A percentile compares a stretch with the other conserved stretches of the same genome.
Conservation (phyloP, 1,140 invertebrate genomes). For the Pseudobourletiella spinata region DNA sequence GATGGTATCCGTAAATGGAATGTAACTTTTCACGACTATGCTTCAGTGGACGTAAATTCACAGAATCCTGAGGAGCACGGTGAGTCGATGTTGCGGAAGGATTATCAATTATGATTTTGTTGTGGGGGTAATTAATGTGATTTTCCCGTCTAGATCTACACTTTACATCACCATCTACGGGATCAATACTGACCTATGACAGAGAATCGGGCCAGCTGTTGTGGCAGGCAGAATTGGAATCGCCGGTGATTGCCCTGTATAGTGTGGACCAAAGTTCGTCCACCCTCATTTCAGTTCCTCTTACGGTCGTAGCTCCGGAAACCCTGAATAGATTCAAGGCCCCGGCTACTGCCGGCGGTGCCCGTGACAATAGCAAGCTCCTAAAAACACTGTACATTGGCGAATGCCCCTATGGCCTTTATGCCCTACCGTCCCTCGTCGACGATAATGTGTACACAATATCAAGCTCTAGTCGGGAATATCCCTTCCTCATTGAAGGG, state of each 20-base stretch:
- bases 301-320: conserved; percentile 79
- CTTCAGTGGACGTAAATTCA: conserved; percentile 60
- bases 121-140: no score
- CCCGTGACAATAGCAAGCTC: conserved; percentile 37
- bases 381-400: conserved; percentile 90
- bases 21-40: conserved; percentile 86
- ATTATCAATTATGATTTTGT: no score
- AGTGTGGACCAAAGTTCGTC: conserved; percentile 55
- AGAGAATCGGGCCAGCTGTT: conserved; percentile 61
- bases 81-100: conserved; percentile 46
- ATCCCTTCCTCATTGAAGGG: conserved; percentile 27
- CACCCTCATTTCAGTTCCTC: conserved; percentile 74
- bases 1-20: conserved; percentile 87
- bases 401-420: conserved; percentile 74
- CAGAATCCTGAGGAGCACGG: conserved; percentile 73
- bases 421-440: conserved; percentile 82
- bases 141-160: no score
- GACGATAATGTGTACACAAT: conserved; percentile 55
- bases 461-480: conserved; percentile 1
- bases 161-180: conserved; percentile 81
- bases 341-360: conserved; percentile 51
- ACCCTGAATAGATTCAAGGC: conserved; percentile 64
- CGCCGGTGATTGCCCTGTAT: conserved; percentile 86
- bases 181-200: conserved; percentile 69
- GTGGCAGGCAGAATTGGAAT: conserved; percentile 67